A percentile compares a stretch with the other conserved stretches of the same genome.
Conservation (phyloP, 2,888 invertebrate species). For the Diadegma fenestrale region DNA sequence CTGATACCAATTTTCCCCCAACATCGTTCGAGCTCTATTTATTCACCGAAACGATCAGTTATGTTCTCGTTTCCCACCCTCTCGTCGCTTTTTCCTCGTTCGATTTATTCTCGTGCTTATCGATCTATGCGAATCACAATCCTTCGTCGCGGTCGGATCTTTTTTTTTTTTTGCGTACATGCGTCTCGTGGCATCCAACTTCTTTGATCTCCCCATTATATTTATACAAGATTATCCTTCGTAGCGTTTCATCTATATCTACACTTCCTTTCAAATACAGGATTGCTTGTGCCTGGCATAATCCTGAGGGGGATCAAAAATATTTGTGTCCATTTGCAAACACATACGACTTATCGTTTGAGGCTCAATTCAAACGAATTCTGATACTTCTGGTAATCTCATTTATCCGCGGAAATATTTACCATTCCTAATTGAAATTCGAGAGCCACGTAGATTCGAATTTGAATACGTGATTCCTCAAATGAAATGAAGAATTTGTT, state of each 20-base stretch:
- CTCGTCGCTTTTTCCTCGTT: background rate
- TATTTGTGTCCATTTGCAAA: constrained; percentile 8
- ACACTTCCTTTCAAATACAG: constrained; percentile 21
- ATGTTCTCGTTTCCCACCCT: constrained; percentile 45
- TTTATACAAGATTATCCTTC: constrained; percentile 62
- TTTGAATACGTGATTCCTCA: background rate
- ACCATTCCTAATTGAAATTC: background rate
- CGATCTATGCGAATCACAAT: constrained; percentile 38
- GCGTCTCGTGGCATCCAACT: constrained; percentile 43
- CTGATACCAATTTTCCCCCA: constrained; percentile 13
- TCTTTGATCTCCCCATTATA: constrained; percentile 67
- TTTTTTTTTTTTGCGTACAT: constrained; percentile 15
- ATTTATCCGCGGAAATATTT: background rate
- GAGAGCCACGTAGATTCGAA: background rate
- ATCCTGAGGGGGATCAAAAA: constrained; percentile 24
- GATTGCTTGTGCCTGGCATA: background rate
- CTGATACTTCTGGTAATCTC: background rate
- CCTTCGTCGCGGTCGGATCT: constrained; percentile 49
- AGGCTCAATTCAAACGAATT: constrained; percentile 38
- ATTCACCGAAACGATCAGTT: constrained; percentile 75
- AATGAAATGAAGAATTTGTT: background rate
- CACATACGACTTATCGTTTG: background rate
- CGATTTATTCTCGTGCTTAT: constrained; percentile 3
- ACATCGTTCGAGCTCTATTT: constrained; percentile 72
- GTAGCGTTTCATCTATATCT: constrained; percentile 31